Base-by-base conservation (phyloP, 53 echinoderm and acorn worm species). In the Luidia sarsii region DNA sequence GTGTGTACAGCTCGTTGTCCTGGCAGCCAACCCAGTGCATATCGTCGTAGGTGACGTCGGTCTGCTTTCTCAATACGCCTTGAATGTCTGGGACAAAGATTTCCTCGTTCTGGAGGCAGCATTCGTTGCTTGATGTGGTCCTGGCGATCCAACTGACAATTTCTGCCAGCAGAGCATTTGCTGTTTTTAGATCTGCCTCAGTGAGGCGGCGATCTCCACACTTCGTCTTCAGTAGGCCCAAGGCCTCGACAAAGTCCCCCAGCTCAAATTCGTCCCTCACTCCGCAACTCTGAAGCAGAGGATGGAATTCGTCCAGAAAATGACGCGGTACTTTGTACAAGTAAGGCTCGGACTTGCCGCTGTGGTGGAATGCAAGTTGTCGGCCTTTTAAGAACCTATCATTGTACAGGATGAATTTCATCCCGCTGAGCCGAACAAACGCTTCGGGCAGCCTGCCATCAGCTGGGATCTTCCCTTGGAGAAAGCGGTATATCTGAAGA, bases 341-440 rank as follows among this genome's bases (percentile, higher is more conserved):
- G 22, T 71, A 84, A 0, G 50, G 84, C 14, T 39, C 53, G 35
- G 50, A 51, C 10, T n/a, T 50, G 9, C 84, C 64, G 20, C 2
- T 39, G 65, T 72, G 72, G 0, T 64, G 29, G 39, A 84, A 84
- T 6, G 84, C 84, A 35, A 84, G 57, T 52, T 84, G 52, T 13
- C 64, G 24, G 23, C 84, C 71, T 24, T 36, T 5, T 72, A 36
- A 18, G 32, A 84, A 84, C 1, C 51, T 35, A 1, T 53, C 72
- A 21, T 50, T 38, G 51, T 50, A 71, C 5, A 84, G 63, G 33
- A 84, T 43, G 25, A 84, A 84, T 51, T 0, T 13, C 24, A 73
- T 15, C n/a, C 28, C 15, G 29, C 64, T 28, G 51, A 84, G 64
- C 73, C 52, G 37, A 0, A 71, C 64, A 5, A 84, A 18, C 49